These are phyloP conservation scores for Keiferia lycopersicella DNA, from an alignment of 2,888 invertebrate species.

Conservation along the genomic window DNA sequence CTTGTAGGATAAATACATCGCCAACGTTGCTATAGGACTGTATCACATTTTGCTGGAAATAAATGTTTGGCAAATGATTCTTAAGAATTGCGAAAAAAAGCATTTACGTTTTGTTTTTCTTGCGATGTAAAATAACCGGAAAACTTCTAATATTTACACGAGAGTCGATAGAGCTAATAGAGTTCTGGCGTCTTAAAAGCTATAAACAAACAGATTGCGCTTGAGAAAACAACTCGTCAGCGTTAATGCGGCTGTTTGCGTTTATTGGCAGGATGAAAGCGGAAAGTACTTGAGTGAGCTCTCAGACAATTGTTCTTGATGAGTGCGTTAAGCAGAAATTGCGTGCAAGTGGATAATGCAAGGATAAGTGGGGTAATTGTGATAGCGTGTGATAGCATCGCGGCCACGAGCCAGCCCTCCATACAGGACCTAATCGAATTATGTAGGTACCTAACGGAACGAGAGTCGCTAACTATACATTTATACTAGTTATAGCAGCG, in stretches of 20 bases:
- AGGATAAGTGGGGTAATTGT: slow-evolving; percentile 1
- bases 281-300: neutral
- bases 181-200: slow-evolving; percentile 19
- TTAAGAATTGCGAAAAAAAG: neutral
- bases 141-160: slow-evolving; percentile 1
- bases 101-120: neutral
- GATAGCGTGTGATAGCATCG: slow-evolving; percentile 14
- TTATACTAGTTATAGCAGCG: neutral
- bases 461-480: neutral
- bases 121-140: neutral
- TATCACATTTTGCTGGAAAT: neutral
- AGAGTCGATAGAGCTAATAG: slow-evolving; percentile 12
- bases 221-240: slow-evolving; percentile 10
- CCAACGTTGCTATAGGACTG: neutral
- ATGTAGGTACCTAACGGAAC: neutral
- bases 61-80: neutral
- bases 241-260: slow-evolving; percentile 8
- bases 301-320: neutral
- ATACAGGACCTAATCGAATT: slow-evolving; percentile 3
- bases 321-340: slow-evolving; percentile 13
- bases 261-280: slow-evolving; percentile 8
- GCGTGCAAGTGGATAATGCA: slow-evolving; percentile 21
- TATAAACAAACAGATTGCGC: slow-evolving; percentile 16
- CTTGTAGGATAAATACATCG: neutral
- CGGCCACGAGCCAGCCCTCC: neutral